Base-by-base conservation (phyloP, 2,113 vertebrate species). In the Fregetta grallaria region DNA sequence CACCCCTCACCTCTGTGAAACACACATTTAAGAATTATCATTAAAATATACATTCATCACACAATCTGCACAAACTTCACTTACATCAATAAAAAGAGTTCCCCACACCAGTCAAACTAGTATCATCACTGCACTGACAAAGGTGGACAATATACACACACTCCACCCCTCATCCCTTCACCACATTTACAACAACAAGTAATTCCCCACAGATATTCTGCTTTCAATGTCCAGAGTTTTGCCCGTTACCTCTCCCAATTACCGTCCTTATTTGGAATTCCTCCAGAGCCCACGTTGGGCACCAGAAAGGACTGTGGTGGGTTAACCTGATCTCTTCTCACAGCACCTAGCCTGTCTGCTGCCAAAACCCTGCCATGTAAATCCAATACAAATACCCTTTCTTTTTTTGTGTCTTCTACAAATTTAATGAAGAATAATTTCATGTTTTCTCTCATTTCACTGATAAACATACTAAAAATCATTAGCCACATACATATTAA, bases 231-330 rank as follows among this genome's bases (percentile, higher is more conserved):
- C 26, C 56, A 72, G 22, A 71, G 21, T n/a, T 53, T 76, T 86
- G 13, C 38, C 10, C 8, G 6, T 67, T 58, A 15, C 8, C 8
- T 71, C 30, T 80, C 17, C 23, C 20, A 42, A 0, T 25, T 84
- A 25, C 66, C 52, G 8, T 30, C 15, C 6, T 67, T 79, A 26
- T 6, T 47, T 86, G 38, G 53, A 50, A 70, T 34, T 50, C 27
- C 13, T 34, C 19, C 21, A 65, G 26, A 61, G 11, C 2, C 5
- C 8, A 40, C 0, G 0, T 16, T 10, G 53, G 49, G 15, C 27
- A 59, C 11, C 27, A 73, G 78, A 45, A 63, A 74, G 49, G 14
- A 7, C 34, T n/a, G 4, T 12, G n/a, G 10, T 49, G 23, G 4
- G 11, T 63, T 79, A 86, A 62, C 2, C 8, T 44, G 26, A 14